Evolutionary conservation across 2,888 invertebrate species (phyloP), one percentile per base, ranked within the genome.

Genomic region (Automeris io): DNA sequence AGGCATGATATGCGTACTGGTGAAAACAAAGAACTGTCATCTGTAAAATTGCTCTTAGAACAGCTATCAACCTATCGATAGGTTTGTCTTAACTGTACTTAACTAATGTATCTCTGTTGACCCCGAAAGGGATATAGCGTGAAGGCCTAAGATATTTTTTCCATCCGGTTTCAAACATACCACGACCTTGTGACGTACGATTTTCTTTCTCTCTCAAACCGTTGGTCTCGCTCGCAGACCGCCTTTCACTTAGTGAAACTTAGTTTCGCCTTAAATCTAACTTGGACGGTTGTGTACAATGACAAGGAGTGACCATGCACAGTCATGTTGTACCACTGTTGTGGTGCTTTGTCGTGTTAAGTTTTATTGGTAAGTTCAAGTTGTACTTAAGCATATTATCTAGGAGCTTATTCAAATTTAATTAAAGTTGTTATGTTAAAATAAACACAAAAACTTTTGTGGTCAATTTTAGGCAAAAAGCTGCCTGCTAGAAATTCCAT

Each of bases 251-350:
- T 56, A 51, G 57, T 54, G 56, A 54, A 54, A 56, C 54, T 47
- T 39, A 41, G 39, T 37, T 37, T 44, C 45, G 39, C 37, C 34
- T 44, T 45, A 40, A 34, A 37, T 40, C 31, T 35, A 43, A 43
- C 23, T 40, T 34, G 41, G 43, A 24, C n/a, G 46, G 37, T 45
- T 51, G 48, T 44, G 37, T 61, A 62, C 61, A 72, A 68, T 72
- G 52, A 63, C 46, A 41, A 34, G 39, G 44, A 47, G 51, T 44
- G 45, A 43, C 36, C 46, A 46, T 36, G 39, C 41, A 50, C 73
- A 73, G 75, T 80, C 69, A 70, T 58, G 52, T 59, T 45, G 60
- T 70, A 57, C 80, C 81, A 80, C 83, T 81, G 80, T 59, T 73
- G 41, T 60, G 71, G 49, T 65, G 54, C 59, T 42, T 76, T 66